Percentiles rank a stretch among this genome's conserved stretches.
These are phyloP conservation scores for Alethe castanea DNA, from an alignment of 2,113 vertebrate genomes.

Conservation along the genomic window DNA sequence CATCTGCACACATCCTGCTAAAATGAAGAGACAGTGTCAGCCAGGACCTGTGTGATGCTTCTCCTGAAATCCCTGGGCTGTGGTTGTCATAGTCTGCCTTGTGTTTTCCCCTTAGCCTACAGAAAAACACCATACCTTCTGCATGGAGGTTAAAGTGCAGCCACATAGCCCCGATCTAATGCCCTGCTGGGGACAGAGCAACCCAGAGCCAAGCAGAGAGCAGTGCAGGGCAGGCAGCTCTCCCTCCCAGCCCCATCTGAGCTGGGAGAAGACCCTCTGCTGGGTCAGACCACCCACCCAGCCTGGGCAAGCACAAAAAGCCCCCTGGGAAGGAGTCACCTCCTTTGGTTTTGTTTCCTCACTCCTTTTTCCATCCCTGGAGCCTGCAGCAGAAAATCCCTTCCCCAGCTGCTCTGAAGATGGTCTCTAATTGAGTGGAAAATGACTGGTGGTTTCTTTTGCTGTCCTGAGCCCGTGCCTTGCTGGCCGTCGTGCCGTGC, in stretches of 20 bases:
- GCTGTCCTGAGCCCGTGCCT: background rate
- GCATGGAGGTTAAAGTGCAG: background rate
- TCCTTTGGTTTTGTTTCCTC: background rate
- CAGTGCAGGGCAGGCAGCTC: too few species aligned
- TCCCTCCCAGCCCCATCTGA: background rate
- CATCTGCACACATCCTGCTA: background rate
- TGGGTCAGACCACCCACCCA: background rate
- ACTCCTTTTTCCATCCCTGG: background rate
- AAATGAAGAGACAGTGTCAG: background rate
- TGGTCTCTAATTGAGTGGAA: slow-evolving; percentile 33
- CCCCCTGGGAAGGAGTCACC: background rate
- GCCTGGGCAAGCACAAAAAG: background rate
- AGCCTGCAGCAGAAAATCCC: slow-evolving; percentile 12
- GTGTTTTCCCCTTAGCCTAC: background rate
- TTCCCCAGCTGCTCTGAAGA: rapidly evolving
- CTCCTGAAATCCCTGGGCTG: background rate
- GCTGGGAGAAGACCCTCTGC: background rate
- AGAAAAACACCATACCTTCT: background rate
- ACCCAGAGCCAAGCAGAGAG: background rate
- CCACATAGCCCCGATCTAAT: rapidly evolving
- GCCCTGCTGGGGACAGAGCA: background rate
- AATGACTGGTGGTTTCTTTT: slow-evolving; percentile 10
- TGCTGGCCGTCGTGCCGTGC: rapidly evolving
- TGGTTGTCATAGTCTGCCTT: background rate
- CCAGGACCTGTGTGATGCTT: background rate